A percentile compares a stretch with the other conserved stretches of the same genome.
phyloP scores from a whole-genome alignment of 2,888 invertebrate species.

The Diplazon laetatorius region DNA sequence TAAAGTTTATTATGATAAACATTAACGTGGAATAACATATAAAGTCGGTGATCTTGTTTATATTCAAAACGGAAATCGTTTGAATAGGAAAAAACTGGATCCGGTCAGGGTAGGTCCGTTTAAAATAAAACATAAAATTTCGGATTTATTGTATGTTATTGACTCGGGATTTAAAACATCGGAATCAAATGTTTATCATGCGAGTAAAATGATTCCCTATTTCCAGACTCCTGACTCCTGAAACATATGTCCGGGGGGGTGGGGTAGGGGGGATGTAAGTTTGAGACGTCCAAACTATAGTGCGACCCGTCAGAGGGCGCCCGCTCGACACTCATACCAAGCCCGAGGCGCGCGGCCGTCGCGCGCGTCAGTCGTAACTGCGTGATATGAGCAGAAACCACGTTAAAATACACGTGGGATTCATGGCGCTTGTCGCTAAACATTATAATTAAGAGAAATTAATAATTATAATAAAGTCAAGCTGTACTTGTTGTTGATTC shows the following conservation, averaged over 20 bases:
- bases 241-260: not conserved
- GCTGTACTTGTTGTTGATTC: constrained; percentile 55
- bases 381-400: constrained; percentile 20
- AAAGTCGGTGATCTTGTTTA: constrained; percentile 67
- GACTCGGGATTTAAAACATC: constrained; percentile 32
- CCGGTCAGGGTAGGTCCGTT: constrained; percentile 63
- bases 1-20: constrained; percentile 38
- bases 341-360: constrained; percentile 30
- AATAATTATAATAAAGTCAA: no score
- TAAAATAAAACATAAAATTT: constrained; percentile 52
- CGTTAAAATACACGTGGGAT: constrained; percentile 15
- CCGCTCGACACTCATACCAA: constrained; percentile 45
- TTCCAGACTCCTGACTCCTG: constrained; percentile 30
- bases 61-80: constrained; percentile 65
- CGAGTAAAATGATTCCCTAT: constrained; percentile 36
- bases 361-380: constrained; percentile 27
- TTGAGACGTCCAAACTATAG: constrained; percentile 47
- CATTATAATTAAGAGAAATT: constrained; percentile 14
- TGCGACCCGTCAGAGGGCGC: constrained; percentile 49
- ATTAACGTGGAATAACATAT: constrained; percentile 32
- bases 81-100: constrained; percentile 66
- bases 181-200: constrained; percentile 36
- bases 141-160: constrained; percentile 45
- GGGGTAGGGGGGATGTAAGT: constrained; percentile 59
- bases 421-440: constrained; percentile 29